Evolutionary conservation across 2,113 vertebrate genomes (phyloP), one percentile per base, ranked within the genome.

Genomic region (Xyliphius kryptos): DNA sequence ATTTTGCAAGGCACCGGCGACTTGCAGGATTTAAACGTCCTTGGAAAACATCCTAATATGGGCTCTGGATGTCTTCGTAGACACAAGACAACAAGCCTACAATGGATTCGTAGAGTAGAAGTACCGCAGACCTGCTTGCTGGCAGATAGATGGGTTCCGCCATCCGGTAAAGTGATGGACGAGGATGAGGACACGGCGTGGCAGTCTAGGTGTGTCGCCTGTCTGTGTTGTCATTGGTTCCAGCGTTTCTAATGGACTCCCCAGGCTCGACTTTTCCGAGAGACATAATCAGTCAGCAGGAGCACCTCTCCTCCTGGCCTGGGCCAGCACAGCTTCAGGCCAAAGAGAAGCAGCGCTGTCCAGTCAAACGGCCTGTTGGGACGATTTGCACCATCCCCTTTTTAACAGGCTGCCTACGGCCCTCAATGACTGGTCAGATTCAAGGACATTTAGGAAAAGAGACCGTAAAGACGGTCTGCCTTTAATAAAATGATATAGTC

Each of bases 241-340:
- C 89, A 64, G 84, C 89, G 86, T 87, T 90, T 79, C 82, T 89
- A 90, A 89, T 85, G 71, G 73, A 74, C 72, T 93, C 86, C 87
- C 89, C 80, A 79, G 87, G 71, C 86, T 87, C 80, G 83, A 76
- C 90, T 93, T 91, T 91, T 84, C 56, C 83, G 85, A 87, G 56
- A 80, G 84, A 89, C 85, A 82, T 91, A 92, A 94, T 93, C 88
- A 90, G 85, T 88, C 86, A 91, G 87, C 82, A 78, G 55, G 74
- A 86, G 87, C 85, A 82, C 83, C 83, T 75, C 76, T 83, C 83
- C 83, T 81, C 76, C 74, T 56, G 56, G 62, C 66, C 68, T 14
- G 40, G 51, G 56, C 61, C 22, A 65, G 38, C 22, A 5, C 66
- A 63, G 69, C 62, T 71, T 55, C 57, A 65, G 69, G 62, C 70